phyloP scores from a whole-genome alignment of 2,797 vertebrate genomes.

The Microtus californicus region DNA sequence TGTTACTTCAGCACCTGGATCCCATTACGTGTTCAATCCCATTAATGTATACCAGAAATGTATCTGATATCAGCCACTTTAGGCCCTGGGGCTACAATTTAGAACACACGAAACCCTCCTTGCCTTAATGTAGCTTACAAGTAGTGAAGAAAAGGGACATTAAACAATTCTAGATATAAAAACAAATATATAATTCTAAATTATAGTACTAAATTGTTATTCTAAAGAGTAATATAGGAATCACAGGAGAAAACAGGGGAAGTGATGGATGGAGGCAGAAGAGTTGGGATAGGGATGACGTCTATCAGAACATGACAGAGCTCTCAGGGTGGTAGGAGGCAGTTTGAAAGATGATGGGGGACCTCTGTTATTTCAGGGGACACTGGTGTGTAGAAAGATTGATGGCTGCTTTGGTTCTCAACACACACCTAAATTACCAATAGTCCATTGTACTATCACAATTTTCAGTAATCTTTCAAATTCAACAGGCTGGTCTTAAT shows the following conservation, averaged over 20 bases:
- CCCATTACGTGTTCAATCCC: neutral
- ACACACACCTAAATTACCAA: neutral
- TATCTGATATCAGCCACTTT: neutral
- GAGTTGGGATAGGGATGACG: neutral
- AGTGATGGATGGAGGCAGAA: neutral
- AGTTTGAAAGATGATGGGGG: accelerated
- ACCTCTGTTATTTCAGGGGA: neutral
- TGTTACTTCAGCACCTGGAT: neutral
- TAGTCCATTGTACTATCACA: neutral
- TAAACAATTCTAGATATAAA: neutral
- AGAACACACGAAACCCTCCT: neutral
- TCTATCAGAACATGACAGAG: neutral
- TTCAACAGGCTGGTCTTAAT: conserved; percentile 30
- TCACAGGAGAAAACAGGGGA: neutral
- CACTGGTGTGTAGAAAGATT: neutral
- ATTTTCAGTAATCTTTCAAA: conserved; percentile 53
- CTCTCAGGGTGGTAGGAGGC: neutral
- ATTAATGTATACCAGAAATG: neutral
- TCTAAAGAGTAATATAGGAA: neutral
- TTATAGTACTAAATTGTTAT: neutral
- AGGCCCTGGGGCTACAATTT: neutral
- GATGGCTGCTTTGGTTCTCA: conserved; percentile 37
- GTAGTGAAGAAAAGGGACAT: neutral
- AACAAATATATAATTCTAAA: conserved; percentile 12
- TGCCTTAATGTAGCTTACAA: neutral